Evolutionary conservation across 2,113 vertebrate species (phyloP), one percentile per base, ranked within the genome.

Genomic region (Argyrosomus japonicus): DNA sequence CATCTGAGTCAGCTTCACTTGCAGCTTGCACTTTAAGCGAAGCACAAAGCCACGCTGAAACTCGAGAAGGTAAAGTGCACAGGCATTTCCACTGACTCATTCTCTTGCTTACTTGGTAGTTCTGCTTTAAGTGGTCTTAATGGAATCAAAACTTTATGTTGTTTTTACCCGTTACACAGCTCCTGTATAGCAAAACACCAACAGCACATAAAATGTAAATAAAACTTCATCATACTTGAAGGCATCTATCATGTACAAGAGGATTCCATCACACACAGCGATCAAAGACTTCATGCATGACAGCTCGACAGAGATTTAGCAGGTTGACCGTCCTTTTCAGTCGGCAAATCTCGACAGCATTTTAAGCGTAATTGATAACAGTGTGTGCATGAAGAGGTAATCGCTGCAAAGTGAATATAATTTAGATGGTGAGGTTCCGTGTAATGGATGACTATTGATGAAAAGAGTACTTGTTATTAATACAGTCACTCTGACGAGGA

Each of bases 91-190:
- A 17, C 19, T 60, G 61, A 83, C 45, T 80, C 53, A 21, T 43
- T 77, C 17, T 60, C 18, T 58, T 86, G 68, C 78, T 72, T 67
- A 47, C 58, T 48, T 32, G 25, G 5, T 64, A 51, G 21, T 54
- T 79, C 43, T 64, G 54, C 73, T 75, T 25, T 15, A 23, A 89
- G 70, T 83, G 83, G 50, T 72, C 75, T 83, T 87, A 89, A 87
- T 89, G 84, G 77, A 67, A 79, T 65, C 29, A 43, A 75, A 63
- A 72, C 10, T 25, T 57, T 51, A 70, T 63, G 61, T 71, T 57
- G 45, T 64, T 27, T 53, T 57, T 61, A 47, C 57, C 58, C 71
- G 64, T 83, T 72, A 67, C 61, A 65, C 27, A 25, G 25, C 15
- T 14, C 58, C 43, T 15, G 27, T 69, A 11, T 68, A 17, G 72